Evolutionary conservation across 2,888 invertebrate species (phyloP), one percentile per base, ranked within the genome.

Genomic region (Ectobius pallidus): DNA sequence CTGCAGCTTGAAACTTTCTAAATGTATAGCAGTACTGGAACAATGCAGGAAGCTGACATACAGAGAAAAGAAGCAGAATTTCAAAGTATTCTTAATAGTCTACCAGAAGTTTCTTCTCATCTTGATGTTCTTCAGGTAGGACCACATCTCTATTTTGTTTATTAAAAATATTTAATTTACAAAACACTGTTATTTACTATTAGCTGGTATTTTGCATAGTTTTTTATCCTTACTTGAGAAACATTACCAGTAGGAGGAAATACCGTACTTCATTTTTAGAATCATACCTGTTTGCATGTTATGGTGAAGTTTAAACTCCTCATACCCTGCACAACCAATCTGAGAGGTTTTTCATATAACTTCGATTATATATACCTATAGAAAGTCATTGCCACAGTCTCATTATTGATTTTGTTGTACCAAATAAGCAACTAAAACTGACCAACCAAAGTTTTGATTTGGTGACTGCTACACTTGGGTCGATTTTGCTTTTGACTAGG

Each of bases 31-130:
- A 63, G 39, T 27, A 30, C 39, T 44, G 65, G 25, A 3, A 44
- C 65, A 44, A 18, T 65, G 44, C 20, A 63, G n/a, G 65, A 65
- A 25, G 46, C 46, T 4, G 65, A 65, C 16, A 27, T 30, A 7
- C 7, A 44, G 65, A 65, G 46, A 18, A 65, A 65, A 27, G 65
- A 65, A 65, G 7, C 65, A 25, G 65, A 65, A 65, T 46, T 65
- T 9, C 65, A 65, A 1, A 18, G 27, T 11, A 9, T 65, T 25
- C 30, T 65, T 3, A 4, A 25, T 27, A 65, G 44, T 27, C 46
- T 65, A 46, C 65, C 65, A n/a, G 16, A 46, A 30, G 27, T 25
- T 46, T 9, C 39, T n/a, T n/a, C 65, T 6, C 11, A n/a, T 11
- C 16, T 2, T 44, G 18, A 3, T 42, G 27, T 44, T 27, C 27